A percentile compares a stretch with the other conserved stretches of the same genome.
phyloP scores from a whole-genome alignment of 2,797 vertebrate species.

The Hylomyscus alleni region DNA sequence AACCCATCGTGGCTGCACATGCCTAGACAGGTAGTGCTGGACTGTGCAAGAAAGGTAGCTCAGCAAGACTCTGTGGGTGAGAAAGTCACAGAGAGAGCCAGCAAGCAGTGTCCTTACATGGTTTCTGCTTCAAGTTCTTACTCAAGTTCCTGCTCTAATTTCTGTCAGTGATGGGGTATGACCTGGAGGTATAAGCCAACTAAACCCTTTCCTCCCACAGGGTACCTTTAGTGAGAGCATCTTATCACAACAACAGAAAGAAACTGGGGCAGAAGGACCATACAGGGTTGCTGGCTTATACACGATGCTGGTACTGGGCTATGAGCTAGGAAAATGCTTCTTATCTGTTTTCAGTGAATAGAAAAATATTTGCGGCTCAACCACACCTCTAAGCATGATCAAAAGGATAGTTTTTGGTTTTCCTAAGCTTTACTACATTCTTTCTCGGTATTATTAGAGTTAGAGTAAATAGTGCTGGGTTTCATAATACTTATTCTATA shows the following conservation, averaged over 20 bases:
- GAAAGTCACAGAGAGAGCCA: not conserved
- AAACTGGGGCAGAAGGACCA: not conserved
- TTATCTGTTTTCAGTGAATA: not conserved
- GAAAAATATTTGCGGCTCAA: constrained; percentile 46
- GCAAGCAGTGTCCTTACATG: not conserved
- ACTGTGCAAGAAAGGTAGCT: not conserved
- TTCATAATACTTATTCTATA: not conserved
- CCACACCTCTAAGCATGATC: not conserved
- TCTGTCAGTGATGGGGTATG: not conserved
- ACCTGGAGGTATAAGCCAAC: not conserved
- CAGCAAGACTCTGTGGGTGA: not conserved
- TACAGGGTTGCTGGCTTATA: not conserved
- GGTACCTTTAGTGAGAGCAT: not conserved
- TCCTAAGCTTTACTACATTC: not conserved
- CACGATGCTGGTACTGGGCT: not conserved
- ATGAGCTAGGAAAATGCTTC: not conserved
- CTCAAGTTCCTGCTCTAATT: not conserved
- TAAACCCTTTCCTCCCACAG: not conserved
- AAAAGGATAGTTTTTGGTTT: constrained; percentile 19
- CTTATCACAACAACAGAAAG: not conserved
- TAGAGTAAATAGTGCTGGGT: not conserved
- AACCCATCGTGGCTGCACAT: not conserved
- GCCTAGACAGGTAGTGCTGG: not conserved
- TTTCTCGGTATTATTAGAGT: not conserved
- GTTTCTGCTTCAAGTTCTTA: not conserved